phyloP scores from a whole-genome alignment of 2,888 invertebrate species.

The Steinernema scapterisci region DNA sequence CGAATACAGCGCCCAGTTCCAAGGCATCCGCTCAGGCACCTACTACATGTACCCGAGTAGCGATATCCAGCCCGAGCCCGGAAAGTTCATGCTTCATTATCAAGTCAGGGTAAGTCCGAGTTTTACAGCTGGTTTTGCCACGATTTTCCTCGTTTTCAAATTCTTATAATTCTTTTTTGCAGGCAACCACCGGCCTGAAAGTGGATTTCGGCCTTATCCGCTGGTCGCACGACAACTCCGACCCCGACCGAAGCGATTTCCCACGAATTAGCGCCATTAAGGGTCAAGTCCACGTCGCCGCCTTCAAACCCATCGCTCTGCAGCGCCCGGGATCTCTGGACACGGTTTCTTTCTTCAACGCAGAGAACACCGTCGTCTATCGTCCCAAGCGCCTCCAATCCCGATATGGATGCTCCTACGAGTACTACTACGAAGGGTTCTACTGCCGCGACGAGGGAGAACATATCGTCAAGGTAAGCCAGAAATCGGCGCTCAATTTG shows the following conservation, averaged over 20 bases:
- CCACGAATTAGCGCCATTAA: background rate
- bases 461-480: conserved; percentile 22
- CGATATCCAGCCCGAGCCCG: background rate
- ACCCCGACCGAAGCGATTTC: background rate
- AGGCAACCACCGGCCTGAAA: background rate
- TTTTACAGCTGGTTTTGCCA: background rate
- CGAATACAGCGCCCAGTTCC: background rate
- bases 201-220: background rate
- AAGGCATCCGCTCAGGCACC: background rate
- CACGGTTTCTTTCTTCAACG: conserved; percentile 5
- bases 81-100: background rate
- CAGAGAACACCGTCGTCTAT: background rate
- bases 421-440: conserved; percentile 49
- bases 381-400: conserved; percentile 41
- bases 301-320: background rate
- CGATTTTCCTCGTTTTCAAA: background rate
- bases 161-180: background rate
- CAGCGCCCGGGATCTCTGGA: background rate
- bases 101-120: background rate
- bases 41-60: background rate
- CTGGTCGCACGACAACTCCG: background rate
- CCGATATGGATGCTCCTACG: conserved; percentile 49
- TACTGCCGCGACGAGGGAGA: conserved; percentile 37
- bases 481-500: too few relatives aligned
- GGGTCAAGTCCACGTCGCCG: background rate